Conservation (phyloP, 1,140 invertebrate genomes). For the Aphis gossypii region DNA sequence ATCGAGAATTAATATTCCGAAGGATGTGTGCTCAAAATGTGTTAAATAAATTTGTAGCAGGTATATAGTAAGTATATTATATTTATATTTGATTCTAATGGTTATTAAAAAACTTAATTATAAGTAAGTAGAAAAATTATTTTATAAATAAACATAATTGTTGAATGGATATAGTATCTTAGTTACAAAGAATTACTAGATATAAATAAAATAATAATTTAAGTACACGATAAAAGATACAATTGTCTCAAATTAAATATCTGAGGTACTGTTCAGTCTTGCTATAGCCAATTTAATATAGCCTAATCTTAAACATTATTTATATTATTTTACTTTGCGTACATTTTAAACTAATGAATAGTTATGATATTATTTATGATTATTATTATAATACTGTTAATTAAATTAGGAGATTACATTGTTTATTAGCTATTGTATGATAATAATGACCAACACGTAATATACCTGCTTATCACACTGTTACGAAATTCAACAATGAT, state of each 20-base stretch:
- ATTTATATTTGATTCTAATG: background rate
- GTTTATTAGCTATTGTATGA: background rate
- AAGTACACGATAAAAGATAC: too few relatives aligned
- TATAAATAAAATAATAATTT: too few relatives aligned
- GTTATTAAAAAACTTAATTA: too few relatives aligned
- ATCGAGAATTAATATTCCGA: background rate
- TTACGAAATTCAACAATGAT: background rate
- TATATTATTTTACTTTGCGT: background rate
- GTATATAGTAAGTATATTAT: background rate
- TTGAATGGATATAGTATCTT: too few relatives aligned
- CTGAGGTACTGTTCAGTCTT: too few relatives aligned
- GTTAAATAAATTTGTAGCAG: background rate
- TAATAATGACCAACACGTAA: background rate
- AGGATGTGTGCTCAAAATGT: background rate
- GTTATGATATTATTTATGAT: background rate
- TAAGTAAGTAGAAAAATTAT: too few relatives aligned
- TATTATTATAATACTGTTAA: background rate
- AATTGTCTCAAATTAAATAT: too few relatives aligned
- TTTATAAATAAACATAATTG: too few relatives aligned
- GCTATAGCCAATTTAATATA: background rate
- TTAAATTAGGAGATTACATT: background rate
- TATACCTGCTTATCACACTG: conserved; percentile 15
- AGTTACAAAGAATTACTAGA: too few relatives aligned
- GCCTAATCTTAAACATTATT: background rate
- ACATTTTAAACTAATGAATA: background rate